Conservation (phyloP, 2,888 invertebrate species). For the Mythimna pallens region DNA sequence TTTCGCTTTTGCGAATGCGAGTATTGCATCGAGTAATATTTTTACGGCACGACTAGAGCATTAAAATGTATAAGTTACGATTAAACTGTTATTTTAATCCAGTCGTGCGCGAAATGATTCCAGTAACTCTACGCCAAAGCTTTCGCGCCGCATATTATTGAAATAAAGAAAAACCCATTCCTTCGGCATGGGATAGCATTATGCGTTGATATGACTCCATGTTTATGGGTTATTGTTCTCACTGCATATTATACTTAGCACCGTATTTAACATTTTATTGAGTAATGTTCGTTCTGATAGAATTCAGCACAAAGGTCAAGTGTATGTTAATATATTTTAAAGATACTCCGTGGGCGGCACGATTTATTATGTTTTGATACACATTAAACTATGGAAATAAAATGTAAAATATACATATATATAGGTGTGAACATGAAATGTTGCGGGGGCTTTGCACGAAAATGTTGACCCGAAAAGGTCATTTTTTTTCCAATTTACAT, state of each 20-base stretch:
- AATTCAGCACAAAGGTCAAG: conserved; percentile 78
- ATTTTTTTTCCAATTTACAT: not conserved
- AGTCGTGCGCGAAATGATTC: conserved; percentile 73
- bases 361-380: conserved; percentile 59
- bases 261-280: conserved; percentile 83
- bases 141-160: conserved; percentile 74
- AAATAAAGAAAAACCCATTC: conserved; percentile 82
- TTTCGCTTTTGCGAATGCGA: conserved; percentile 54
- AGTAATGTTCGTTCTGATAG: conserved; percentile 77
- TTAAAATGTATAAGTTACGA: conserved; percentile 64
- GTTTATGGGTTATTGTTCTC: conserved; percentile 89
- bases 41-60: conserved; percentile 61
- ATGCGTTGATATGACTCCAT: conserved; percentile 84
- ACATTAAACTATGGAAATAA: conserved; percentile 61
- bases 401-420: conserved; percentile 46
- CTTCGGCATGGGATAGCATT: conserved; percentile 77
- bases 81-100: conserved; percentile 66
- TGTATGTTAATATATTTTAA: conserved; percentile 69
- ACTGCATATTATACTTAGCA: conserved; percentile 80
- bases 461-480: conserved; percentile 4
- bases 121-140: conserved; percentile 69
- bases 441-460: conserved; percentile 14
- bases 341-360: conserved; percentile 63
- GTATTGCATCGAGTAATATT: conserved; percentile 56
- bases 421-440: conserved; percentile 40